Evolutionary conservation across 2,888 invertebrate species (phyloP).

Genomic region (Cerastis leucographa): DNA sequence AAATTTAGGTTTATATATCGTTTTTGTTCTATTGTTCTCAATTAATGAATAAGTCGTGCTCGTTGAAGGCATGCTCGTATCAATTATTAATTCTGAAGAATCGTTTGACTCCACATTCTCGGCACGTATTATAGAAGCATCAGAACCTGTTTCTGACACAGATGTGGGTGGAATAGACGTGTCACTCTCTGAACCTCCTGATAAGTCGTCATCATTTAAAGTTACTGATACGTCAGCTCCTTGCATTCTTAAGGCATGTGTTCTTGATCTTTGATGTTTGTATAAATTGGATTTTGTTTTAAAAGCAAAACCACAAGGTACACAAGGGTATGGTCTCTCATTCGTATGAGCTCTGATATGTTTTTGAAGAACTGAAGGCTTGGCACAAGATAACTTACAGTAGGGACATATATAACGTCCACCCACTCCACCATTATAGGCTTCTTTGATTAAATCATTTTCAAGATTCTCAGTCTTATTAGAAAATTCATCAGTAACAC

Average conservation of each 20-base stretch:
- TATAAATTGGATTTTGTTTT: conserved; percentile 98
- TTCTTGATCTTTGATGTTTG: conserved; percentile 95
- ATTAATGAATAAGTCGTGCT: conserved; percentile 69
- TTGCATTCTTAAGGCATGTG: conserved; percentile 92
- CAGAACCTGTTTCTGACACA: conserved; percentile 84
- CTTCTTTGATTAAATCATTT: conserved; percentile 88
- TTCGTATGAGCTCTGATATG: conserved; percentile 98
- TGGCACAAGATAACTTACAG: conserved; percentile 97
- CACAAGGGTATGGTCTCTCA: conserved; percentile 97
- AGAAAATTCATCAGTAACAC: conserved; percentile 89
- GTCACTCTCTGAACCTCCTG: conserved; percentile 91
- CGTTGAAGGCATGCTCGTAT: conserved; percentile 74
- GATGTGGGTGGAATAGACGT: conserved; percentile 86
- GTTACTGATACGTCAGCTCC: conserved; percentile 90
- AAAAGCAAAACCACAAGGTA: conserved; percentile 97
- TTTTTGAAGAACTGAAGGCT: conserved; percentile 98
- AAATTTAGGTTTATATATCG: conserved; percentile 94
- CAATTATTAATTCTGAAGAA: conserved; percentile 84
- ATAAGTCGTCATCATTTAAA: conserved; percentile 90
- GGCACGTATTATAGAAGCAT: conserved; percentile 82
- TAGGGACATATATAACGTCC: conserved; percentile 96
- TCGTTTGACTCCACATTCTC: conserved; percentile 82
- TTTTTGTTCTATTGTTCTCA: conserved; percentile 87
- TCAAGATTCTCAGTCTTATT: conserved; percentile 90
- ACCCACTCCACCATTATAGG: conserved; percentile 83